Evolutionary conservation across 2,888 invertebrate genomes (phyloP), one percentile per base, ranked within the genome.

Genomic region (Seira musarum): DNA sequence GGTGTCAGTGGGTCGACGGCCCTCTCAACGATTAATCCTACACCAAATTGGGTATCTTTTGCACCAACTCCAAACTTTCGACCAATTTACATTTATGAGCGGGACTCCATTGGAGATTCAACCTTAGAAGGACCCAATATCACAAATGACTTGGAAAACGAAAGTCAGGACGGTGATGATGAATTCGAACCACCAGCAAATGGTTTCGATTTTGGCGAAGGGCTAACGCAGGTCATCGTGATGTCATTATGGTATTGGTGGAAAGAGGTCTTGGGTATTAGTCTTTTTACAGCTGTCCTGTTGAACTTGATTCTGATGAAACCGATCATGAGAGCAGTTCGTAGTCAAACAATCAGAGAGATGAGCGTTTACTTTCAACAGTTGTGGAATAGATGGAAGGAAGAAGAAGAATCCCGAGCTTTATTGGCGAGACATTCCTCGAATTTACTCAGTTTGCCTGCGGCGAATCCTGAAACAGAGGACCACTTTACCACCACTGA

Each of bases 241-340:
- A 91, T 92, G 13, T 93, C 94, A 0, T 89, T 95, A 0, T 95
- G 94, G 93, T 93, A 92, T 88, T 95, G 94, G 93, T 95, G 93
- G 94, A 95, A 93, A 89, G 95, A 96, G 89, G 93, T 96, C 5
- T 88, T 93, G 1, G 91, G 93, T 1, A 94, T 96, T 67, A 93
- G 94, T 2, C 88, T 95, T 49, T 91, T 93, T 5, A 93, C 93
- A 0, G 94, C 95, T 8, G 78, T 86, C 10, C 22, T 87, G 8
- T 63, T 87, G 2, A 87, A 87, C 57, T 66, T 85, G 10, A 73
- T 87, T 15, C 53, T 87, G 0, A 83, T 87, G 84, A 75, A 84
- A 25, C 87, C 87, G 0, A 46, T 87, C 5, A 80, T 85, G 60
- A 76, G 85, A n/a, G 80, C 83, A 5, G 85, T 86, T 0, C 66